Conservation (phyloP, 2,113 vertebrate species). For the Psammodynastes pulverulentus region DNA sequence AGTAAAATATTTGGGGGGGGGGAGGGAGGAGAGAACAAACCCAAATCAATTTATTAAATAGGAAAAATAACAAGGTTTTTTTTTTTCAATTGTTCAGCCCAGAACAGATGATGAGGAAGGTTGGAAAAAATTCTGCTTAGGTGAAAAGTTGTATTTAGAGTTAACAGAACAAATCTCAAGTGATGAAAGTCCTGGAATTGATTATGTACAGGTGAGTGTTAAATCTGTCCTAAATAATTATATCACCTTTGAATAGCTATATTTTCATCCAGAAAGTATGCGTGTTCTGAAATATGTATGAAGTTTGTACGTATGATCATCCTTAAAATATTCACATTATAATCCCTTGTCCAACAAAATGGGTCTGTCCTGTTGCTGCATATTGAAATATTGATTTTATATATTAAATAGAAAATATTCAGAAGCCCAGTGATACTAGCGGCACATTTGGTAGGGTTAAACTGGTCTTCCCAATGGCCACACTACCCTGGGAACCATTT, state of each 20-base stretch:
- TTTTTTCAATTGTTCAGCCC: slow-evolving; percentile 73
- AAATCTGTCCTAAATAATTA: not conserved
- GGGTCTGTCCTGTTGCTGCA: not conserved
- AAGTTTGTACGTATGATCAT: not conserved
- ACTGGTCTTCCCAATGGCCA: not conserved
- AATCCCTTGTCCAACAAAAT: not conserved
- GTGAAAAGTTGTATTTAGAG: slow-evolving; percentile 77
- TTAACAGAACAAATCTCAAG: slow-evolving; percentile 52
- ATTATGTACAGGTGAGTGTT: slow-evolving; percentile 83
- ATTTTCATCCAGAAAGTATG: not conserved
- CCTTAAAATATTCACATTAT: not conserved
- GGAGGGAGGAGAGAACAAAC: too few relatives aligned
- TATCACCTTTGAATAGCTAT: not conserved
- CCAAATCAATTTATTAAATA: not conserved
- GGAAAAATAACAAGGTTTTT: slow-evolving; percentile 20
- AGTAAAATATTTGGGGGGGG: not conserved
- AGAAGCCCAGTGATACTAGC: not conserved
- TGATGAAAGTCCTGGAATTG: slow-evolving; percentile 74
- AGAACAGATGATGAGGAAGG: slow-evolving; percentile 86
- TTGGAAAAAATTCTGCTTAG: slow-evolving; percentile 94
- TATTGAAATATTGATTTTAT: not conserved
- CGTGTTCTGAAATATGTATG: not conserved
- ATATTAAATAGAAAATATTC: not conserved
- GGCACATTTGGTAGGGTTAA: not conserved
- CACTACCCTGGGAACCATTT: not conserved